Percentiles rank a stretch among this genome's conserved stretches.
Evolutionary conservation across 2,113 vertebrate genomes (phyloP).

Genomic region (Paedocypris sp.): DNA sequence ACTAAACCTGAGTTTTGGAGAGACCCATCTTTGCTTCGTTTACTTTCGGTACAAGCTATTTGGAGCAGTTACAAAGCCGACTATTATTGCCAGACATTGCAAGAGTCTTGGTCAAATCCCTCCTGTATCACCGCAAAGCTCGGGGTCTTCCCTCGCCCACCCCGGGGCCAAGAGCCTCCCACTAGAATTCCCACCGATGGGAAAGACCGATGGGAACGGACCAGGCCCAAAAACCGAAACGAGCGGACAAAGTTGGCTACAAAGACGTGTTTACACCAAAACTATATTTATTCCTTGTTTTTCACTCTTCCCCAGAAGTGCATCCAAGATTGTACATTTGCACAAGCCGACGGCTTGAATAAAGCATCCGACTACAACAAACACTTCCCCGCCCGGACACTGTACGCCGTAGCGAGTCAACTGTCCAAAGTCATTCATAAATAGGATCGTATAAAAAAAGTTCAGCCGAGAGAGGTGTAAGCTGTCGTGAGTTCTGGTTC

Average conservation of each 20-base stretch:
- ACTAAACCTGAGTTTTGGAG: neutral
- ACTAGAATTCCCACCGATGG: neutral
- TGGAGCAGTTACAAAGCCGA: slow-evolving; percentile 41
- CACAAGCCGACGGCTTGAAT: slow-evolving; percentile 50
- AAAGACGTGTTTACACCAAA: slow-evolving; percentile 55
- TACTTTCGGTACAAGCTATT: slow-evolving; percentile 27
- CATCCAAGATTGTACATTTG: slow-evolving; percentile 57
- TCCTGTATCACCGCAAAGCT: slow-evolving; percentile 32
- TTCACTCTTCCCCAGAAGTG: slow-evolving; percentile 66
- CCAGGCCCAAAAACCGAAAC: no score
- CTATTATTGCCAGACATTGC: slow-evolving; percentile 34
- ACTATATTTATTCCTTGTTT: slow-evolving; percentile 69
- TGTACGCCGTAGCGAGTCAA: slow-evolving; percentile 51
- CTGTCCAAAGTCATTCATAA: slow-evolving; percentile 59
- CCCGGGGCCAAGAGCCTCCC: slow-evolving; percentile 27
- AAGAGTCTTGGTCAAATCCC: slow-evolving; percentile 44
- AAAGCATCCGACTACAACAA: slow-evolving; percentile 45
- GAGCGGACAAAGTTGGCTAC: slow-evolving; percentile 28
- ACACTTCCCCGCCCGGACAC: slow-evolving; percentile 43
- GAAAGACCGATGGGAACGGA: slow-evolving; percentile 21
- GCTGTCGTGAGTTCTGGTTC: slow-evolving; percentile 57
- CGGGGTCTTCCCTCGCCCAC: slow-evolving; percentile 26
- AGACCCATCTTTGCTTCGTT: neutral
- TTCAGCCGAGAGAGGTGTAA: slow-evolving; percentile 56
- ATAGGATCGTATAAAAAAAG: slow-evolving; percentile 60